These are phyloP conservation scores for Enteromius viviparus DNA, from an alignment of 2,797 vertebrate genomes.

Conservation along the genomic window DNA sequence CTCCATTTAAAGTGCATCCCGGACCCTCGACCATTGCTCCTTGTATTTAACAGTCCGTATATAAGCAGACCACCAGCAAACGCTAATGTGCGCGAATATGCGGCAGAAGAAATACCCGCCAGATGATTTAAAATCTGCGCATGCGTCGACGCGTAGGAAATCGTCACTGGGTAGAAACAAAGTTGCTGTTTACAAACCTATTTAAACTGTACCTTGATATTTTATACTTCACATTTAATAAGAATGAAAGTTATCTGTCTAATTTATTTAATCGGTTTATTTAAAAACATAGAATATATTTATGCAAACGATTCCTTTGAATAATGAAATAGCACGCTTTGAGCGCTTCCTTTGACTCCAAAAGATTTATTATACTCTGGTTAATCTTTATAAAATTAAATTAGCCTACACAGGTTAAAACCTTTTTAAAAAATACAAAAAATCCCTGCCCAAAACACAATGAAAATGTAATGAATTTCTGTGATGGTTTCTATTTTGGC, in stretches of 20 bases:
- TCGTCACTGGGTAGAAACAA: not conserved
- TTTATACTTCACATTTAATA: too few species aligned
- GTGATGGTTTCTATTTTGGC: too few species aligned
- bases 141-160: not conserved
- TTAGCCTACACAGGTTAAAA: not conserved
- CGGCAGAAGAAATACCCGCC: conserved; percentile 6
- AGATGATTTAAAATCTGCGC: conserved; percentile 49
- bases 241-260: not conserved
- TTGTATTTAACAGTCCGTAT: not conserved
- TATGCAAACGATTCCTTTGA: not conserved
- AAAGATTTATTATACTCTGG: not conserved
- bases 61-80: not conserved
- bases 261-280: not conserved
- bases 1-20: conserved; percentile 83
- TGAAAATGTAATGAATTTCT: too few species aligned
- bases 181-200: not conserved
- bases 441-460: too few species aligned
- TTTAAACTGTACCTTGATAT: not conserved
- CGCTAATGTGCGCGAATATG: not conserved
- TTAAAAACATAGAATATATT: not conserved
- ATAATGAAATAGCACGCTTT: not conserved
- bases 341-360: not conserved
- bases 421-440: not conserved
- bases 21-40: conserved; percentile 89
- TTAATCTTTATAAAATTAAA: not conserved